phyloP scores from a whole-genome alignment of 2,113 vertebrate genomes.

The Pagrus major region DNA sequence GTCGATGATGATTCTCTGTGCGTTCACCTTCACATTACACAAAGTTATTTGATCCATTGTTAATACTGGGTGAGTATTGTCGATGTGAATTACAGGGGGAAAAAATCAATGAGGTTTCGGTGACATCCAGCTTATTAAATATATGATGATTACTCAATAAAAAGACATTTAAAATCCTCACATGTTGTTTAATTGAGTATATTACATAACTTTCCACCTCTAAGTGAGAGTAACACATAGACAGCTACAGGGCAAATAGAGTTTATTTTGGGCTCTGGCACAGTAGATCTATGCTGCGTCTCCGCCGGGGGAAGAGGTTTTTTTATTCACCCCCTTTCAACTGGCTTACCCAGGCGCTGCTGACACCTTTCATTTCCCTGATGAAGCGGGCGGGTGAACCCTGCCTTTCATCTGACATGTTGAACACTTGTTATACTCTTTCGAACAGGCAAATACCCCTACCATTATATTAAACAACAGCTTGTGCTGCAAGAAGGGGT shows the following conservation, averaged over 20 bases:
- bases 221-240: conserved; percentile 6
- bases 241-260: conserved; percentile 12
- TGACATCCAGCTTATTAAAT: background rate
- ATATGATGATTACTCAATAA: background rate
- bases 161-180: conserved; percentile 11
- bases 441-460: conserved; percentile 34
- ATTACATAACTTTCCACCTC: conserved; percentile 1
- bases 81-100: background rate
- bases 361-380: conserved; percentile 65
- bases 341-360: conserved; percentile 40
- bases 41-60: background rate
- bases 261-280: conserved; percentile 70
- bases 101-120: background rate
- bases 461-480: conserved; percentile 43
- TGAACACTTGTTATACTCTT: conserved; percentile 41
- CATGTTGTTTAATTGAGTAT: background rate
- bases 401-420: conserved; percentile 49
- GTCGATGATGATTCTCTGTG: too few relatives aligned
- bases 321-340: conserved; percentile 69
- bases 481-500: conserved; percentile 1
- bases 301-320: conserved; percentile 65
- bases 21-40: background rate
- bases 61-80: background rate
- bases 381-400: conserved; percentile 47
- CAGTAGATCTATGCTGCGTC: conserved; percentile 43